These are phyloP conservation scores for Apamea crenata DNA, from an alignment of 2,888 invertebrate species.

Conservation along the genomic window DNA sequence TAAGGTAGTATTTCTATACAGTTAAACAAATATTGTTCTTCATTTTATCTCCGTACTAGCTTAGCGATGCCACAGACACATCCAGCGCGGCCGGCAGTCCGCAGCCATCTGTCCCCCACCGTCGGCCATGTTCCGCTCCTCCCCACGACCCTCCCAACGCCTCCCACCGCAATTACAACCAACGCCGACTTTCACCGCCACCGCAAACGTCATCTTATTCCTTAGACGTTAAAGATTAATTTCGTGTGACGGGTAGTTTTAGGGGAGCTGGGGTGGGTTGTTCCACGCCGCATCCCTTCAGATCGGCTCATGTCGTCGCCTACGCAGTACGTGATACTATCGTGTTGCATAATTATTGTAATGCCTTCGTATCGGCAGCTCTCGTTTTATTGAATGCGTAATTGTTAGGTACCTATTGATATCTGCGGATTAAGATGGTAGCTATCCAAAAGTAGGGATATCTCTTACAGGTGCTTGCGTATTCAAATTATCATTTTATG, in stretches of 20 bases:
- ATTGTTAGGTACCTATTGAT: conserved; percentile 45
- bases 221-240: conserved; percentile 85
- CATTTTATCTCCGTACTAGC: conserved; percentile 9
- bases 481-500: conserved; percentile 21
- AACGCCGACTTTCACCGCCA: conserved; percentile 78
- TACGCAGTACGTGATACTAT: conserved; percentile 80
- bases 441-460: conserved; percentile 35
- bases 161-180: conserved; percentile 86
- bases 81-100: conserved; percentile 76
- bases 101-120: conserved; percentile 87
- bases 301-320: conserved; percentile 83
- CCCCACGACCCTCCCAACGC: conserved; percentile 88
- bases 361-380: conserved; percentile 72
- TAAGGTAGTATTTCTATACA: not conserved
- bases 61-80: conserved; percentile 64
- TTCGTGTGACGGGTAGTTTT: conserved; percentile 71
- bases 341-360: conserved; percentile 74
- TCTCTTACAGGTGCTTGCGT: conserved; percentile 21
- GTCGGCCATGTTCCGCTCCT: conserved; percentile 87
- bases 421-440: conserved; percentile 43
- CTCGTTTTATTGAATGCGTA: conserved; percentile 65
- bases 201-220: conserved; percentile 83
- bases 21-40: conserved; percentile 16
- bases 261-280: conserved; percentile 81
- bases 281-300: conserved; percentile 83